These are phyloP conservation scores for Paracyclopina nana DNA, from an alignment of 1,140 invertebrate species.

Conservation along the genomic window DNA sequence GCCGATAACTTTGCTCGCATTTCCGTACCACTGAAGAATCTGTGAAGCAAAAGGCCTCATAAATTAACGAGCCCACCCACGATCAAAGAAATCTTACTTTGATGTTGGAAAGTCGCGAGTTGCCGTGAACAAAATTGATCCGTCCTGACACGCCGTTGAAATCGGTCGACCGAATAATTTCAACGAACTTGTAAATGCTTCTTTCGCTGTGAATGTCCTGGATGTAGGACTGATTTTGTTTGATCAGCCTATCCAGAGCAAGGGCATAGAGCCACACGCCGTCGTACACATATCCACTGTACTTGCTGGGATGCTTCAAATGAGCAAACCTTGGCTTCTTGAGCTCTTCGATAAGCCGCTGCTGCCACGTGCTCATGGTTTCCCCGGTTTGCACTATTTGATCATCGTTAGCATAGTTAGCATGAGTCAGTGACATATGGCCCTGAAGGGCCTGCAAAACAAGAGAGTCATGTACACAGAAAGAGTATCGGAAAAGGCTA, in stretches of 20 bases:
- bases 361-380: constrained; percentile 25
- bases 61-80: too few relatives aligned
- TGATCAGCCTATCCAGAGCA: constrained; percentile 42
- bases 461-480: constrained; percentile 4
- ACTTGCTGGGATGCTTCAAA: constrained; percentile 28
- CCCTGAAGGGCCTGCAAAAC: constrained; percentile 43
- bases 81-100: constrained; percentile 28
- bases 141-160: constrained; percentile 51
- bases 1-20: constrained; percentile 18
- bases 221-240: constrained; percentile 33
- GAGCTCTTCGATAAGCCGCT: constrained; percentile 15
- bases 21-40: constrained; percentile 26
- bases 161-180: constrained; percentile 34
- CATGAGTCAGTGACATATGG: constrained; percentile 46
- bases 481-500: neutral
- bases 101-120: constrained; percentile 44
- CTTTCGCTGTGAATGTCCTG: constrained; percentile 36
- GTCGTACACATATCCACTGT: constrained; percentile 57
- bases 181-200: constrained; percentile 31
- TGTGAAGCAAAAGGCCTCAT: neutral
- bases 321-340: neutral
- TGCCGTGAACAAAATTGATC: constrained; percentile 43
- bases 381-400: constrained; percentile 39
- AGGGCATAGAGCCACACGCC: constrained; percentile 62
- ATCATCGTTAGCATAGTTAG: constrained; percentile 39